Percentiles rank a stretch among this genome's conserved stretches.
These are phyloP conservation scores for Leptinotarsa defecta DNA, from an alignment of 1,140 invertebrate genomes.

Conservation along the genomic window DNA sequence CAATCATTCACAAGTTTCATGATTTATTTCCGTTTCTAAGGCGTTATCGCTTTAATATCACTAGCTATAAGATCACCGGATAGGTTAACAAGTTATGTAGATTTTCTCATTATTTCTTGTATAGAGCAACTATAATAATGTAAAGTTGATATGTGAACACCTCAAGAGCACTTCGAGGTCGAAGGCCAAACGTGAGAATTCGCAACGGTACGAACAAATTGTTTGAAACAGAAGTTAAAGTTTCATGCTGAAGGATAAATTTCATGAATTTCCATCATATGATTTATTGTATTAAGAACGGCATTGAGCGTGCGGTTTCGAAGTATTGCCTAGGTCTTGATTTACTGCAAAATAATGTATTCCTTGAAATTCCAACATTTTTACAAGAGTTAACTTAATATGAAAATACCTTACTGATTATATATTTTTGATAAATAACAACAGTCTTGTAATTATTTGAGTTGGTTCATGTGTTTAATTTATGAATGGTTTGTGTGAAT, in stretches of 20 bases:
- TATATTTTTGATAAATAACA: no score
- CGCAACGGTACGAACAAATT: conserved; percentile 41
- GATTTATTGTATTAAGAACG: neutral
- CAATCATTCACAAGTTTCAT: no score
- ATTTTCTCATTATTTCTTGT: conserved; percentile 42
- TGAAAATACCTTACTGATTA: no score
- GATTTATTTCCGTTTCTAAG: no score
- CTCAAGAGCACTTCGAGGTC: conserved; percentile 37
- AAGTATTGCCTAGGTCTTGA: neutral
- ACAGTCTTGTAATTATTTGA: no score
- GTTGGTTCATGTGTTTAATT: no score
- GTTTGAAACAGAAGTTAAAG: conserved; percentile 41
- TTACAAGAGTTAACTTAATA: no score
- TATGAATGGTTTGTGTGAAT: no score
- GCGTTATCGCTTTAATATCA: neutral
- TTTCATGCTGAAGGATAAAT: conserved; percentile 10
- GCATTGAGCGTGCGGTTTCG: neutral
- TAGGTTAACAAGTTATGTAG: conserved; percentile 31
- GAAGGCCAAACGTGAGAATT: conserved; percentile 45
- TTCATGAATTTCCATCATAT: neutral
- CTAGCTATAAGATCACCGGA: neutral
- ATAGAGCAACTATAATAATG: conserved; percentile 19
- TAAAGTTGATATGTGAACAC: conserved; percentile 47
- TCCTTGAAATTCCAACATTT: no score
- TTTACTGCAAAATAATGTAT: no score